These are phyloP conservation scores for Centropus bengalensis DNA, from an alignment of 2,113 vertebrate genomes.

Conservation along the genomic window DNA sequence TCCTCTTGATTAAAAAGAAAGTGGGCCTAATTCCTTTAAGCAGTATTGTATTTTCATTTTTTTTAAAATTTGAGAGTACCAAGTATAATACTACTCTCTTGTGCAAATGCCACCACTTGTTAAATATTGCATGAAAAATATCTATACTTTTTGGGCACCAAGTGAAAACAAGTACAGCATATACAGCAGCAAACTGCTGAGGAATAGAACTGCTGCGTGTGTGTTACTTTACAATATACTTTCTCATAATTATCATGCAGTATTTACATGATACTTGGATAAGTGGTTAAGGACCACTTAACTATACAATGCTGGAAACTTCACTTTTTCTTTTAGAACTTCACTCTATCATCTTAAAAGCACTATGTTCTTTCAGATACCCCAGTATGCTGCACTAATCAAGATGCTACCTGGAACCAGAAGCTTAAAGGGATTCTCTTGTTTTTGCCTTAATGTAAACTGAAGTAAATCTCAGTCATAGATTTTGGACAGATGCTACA, in stretches of 20 bases:
- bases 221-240: not conserved
- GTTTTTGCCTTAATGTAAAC: not conserved
- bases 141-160: not conserved
- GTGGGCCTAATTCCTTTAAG: not conserved
- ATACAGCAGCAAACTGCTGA: not conserved
- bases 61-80: not conserved
- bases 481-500: not conserved
- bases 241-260: not conserved
- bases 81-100: not conserved
- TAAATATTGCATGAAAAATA: not conserved
- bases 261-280: too few species aligned
- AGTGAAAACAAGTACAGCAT: not conserved
- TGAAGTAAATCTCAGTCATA: not conserved
- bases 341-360: not conserved
- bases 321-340: not conserved
- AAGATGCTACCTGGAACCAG: not conserved
- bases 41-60: not conserved
- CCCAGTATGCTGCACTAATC: not conserved
- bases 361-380: not conserved
- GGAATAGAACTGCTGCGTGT: not conserved
- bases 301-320: not conserved
- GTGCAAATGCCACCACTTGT: not conserved
- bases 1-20: constrained; percentile 7
- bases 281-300: not conserved
- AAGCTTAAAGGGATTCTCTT: too few species aligned